Conservation (phyloP, 2,113 vertebrate species). For the Myiozetetes cayanensis region DNA sequence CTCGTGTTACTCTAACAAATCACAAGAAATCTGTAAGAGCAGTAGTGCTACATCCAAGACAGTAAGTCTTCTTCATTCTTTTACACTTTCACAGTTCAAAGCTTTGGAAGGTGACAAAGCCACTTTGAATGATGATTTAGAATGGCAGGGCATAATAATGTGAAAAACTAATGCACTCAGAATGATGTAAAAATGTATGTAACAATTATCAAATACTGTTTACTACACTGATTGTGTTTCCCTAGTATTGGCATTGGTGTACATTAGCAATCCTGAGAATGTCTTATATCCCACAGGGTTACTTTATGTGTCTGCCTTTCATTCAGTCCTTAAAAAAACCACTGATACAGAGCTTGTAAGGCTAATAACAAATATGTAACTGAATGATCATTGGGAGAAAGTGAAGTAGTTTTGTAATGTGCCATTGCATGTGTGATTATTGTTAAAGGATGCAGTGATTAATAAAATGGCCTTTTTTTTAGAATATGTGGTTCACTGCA, state of each 20-base stretch:
- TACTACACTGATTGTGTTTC: neutral
- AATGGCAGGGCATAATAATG: neutral
- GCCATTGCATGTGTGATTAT: neutral
- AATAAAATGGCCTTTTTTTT: neutral
- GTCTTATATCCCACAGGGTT: neutral
- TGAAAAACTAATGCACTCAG: neutral
- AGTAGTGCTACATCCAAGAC: conserved; percentile 90
- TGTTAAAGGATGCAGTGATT: neutral
- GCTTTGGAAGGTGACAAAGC: neutral
- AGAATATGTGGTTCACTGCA: neutral
- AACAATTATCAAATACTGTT: neutral
- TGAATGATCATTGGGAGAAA: neutral
- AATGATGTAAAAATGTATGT: neutral
- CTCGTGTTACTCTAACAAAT: conserved; percentile 96
- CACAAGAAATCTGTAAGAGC: conserved; percentile 97
- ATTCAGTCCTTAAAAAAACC: neutral
- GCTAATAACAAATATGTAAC: neutral
- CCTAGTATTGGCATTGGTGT: neutral
- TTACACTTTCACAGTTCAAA: neutral
- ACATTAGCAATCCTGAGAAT: neutral
- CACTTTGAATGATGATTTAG: neutral
- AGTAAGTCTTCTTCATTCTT: conserved; percentile 77
- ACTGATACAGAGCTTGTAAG: neutral
- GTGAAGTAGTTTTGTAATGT: neutral
- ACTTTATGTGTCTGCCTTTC: neutral